Percentiles rank a stretch among this genome's conserved stretches.
phyloP scores from a whole-genome alignment of 1,140 invertebrate species.

The Drosophila quadrilineata region DNA sequence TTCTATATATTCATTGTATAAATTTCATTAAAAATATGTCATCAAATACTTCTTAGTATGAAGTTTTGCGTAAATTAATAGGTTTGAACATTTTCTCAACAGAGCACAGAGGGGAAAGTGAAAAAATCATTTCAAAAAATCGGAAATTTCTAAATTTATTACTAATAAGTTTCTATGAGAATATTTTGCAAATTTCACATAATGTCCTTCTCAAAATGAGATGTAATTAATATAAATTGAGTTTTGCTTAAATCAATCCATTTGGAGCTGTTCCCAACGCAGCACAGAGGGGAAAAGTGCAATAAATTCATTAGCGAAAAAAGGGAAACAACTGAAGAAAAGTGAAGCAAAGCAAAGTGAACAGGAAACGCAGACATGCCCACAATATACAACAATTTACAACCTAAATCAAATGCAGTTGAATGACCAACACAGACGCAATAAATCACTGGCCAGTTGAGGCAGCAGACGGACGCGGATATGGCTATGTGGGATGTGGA shows the following conservation, averaged over 20 bases:
- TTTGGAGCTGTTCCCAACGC: constrained; percentile 16
- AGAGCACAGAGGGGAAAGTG: too few species aligned
- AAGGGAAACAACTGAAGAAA: constrained; percentile 21
- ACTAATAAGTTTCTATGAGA: too few species aligned
- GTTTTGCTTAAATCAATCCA: constrained; percentile 29
- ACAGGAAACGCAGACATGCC: constrained; percentile 61
- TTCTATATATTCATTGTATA: too few species aligned
- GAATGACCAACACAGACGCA: constrained; percentile 76
- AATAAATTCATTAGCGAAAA: constrained; percentile 75
- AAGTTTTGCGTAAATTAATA: too few species aligned
- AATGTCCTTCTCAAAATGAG: background rate
- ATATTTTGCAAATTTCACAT: constrained; percentile 5
- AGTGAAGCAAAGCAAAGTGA: constrained; percentile 35
- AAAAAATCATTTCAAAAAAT: too few species aligned
- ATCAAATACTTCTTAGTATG: too few species aligned
- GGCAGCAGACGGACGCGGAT: constrained; percentile 40
- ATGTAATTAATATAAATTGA: constrained; percentile 41
- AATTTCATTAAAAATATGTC: too few species aligned
- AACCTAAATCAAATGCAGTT: constrained; percentile 79
- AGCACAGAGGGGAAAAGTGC: constrained; percentile 34
- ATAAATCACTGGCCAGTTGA: constrained; percentile 75
- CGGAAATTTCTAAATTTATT: too few species aligned
- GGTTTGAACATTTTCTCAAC: too few species aligned
- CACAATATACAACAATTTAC: constrained; percentile 76
- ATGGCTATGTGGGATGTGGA: constrained; percentile 5